Base-by-base conservation (phyloP, 2,888 invertebrate genomes). In the Amblyjoppa fuscipennis region DNA sequence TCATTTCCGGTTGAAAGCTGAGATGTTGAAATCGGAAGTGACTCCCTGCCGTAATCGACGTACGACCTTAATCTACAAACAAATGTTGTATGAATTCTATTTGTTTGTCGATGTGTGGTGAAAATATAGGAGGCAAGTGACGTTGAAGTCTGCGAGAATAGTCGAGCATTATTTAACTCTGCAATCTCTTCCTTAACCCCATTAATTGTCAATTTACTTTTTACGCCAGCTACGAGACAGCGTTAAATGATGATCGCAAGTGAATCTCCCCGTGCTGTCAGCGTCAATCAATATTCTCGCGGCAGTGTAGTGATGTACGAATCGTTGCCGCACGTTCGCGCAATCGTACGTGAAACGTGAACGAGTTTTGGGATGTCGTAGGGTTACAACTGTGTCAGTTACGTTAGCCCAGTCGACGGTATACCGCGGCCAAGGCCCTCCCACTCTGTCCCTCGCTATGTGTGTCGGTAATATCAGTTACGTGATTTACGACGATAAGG, bases 401-500 rank as follows among this genome's bases (percentile, higher is more conserved):
- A 34, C 11, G 49, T 61, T 38, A 34, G 70, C n/a, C 51, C 49
- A 20, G 61, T 34, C 28, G 70, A 51, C 20, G 13, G 77, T 56
- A 49, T n/a, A 51, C 31, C 74, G 61, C 61, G 78, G 49, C 56
- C 41, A 41, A 38, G 34, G 49, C 49, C 49, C 28, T 49, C 28
- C n/a, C 51, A 13, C 41, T 28, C 73, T 38, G 9, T 51, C 66
- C 6, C 45, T 20, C 25, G 28, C 73, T 34, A 25, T 75, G 70
- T 59, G 75, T 71, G 68, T 85, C 75, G 83, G 81, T 81, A 89
- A 87, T 91, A 91, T 90, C 90, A 89, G 88, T 89, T 86, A 84
- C 79, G 88, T 90, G 90, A 92, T 91, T 92, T 91, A 91, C 88
- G 89, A 86, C 88, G 91, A 91, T 91, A 91, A 91, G 90, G 87